Base-by-base conservation (phyloP, 2,888 invertebrate species). In the Phrixothrix hirtus region DNA sequence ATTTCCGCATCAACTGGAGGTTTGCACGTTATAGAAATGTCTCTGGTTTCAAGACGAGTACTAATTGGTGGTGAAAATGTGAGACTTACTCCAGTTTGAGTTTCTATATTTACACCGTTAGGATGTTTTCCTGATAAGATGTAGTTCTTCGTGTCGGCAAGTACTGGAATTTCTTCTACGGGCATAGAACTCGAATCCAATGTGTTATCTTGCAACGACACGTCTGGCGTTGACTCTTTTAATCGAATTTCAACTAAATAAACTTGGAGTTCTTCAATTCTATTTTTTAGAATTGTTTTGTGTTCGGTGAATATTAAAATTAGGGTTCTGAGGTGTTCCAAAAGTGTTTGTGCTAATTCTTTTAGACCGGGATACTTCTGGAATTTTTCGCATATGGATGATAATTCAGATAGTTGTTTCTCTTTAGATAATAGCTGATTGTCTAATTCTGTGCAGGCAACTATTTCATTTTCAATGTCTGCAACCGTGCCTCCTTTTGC, bases 181-280 rank as follows among this genome's bases (percentile, higher is more conserved):
- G 87, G 86, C 84, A 87, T 86, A 43, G 86, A 85, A 35, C 81
- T 81, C 0, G 87, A 86, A 72, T 86, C 86, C 35, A 87, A 80
- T 3, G 87, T 87, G 62, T 83, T 83, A 25, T 81, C 82, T 63
- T 81, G 76, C 1, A 70, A 69, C 1, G 70, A 72, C 14, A 82
- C 79, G 46, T 82, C 81, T 3, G 68, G 65, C 32, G 67, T 63
- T 31, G 61, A 57, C 62, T 69, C 47, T 65, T 70, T 52, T 66
- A 74, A 54, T 51, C 65, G 59, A n/a, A 69, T 44, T 46, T 72
- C 63, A 10, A 38, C 67, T 36, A 85, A 76, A 43, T 80, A 75
- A 58, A 75, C 75, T 57, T 78, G 75, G 58, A 83, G 74, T 59
- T 77, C 74, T 59, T 80, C 80, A 69, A 86, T 81, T 68, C 82